Conservation (phyloP, 2,797 vertebrate species). For the Gastrophryne carolinensis region DNA sequence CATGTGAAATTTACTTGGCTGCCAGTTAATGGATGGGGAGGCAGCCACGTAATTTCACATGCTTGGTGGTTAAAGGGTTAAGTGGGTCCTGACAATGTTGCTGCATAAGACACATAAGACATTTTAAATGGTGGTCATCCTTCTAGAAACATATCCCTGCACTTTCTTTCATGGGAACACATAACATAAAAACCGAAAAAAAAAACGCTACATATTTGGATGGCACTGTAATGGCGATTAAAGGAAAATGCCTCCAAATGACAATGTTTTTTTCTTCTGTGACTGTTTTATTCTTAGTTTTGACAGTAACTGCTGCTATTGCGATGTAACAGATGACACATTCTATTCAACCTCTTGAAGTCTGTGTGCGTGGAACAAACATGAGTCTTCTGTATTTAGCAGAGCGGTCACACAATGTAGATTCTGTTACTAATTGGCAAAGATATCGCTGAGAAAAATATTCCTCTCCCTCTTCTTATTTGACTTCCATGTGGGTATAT, state of each 20-base stretch:
- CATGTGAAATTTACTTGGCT: too few species aligned
- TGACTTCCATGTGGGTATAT: constrained; percentile 63
- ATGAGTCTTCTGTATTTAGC: constrained; percentile 30
- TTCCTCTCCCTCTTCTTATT: constrained; percentile 60
- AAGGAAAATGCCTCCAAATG: constrained; percentile 13
- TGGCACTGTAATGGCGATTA: constrained; percentile 14
- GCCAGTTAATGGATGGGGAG: too few species aligned
- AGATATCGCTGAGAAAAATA: constrained; percentile 59
- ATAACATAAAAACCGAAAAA: not conserved
- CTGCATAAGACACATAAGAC: too few species aligned
- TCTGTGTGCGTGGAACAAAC: constrained; percentile 35
- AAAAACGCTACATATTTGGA: not conserved
- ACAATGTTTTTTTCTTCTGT: constrained; percentile 17
- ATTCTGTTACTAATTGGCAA: constrained; percentile 56
- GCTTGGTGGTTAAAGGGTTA: too few species aligned
- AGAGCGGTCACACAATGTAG: constrained; percentile 49
- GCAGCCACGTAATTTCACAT: too few species aligned
- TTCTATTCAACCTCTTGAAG: constrained; percentile 38
- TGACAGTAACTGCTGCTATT: constrained; percentile 41
- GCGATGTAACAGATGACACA: constrained; percentile 47
- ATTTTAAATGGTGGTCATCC: too few species aligned
- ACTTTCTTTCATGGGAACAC: too few species aligned
- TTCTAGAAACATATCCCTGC: too few species aligned
- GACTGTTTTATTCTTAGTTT: constrained; percentile 32
- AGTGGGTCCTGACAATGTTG: too few species aligned